Base-by-base conservation (phyloP, 2,797 vertebrate species). In the Aeoliscus strigatus region DNA sequence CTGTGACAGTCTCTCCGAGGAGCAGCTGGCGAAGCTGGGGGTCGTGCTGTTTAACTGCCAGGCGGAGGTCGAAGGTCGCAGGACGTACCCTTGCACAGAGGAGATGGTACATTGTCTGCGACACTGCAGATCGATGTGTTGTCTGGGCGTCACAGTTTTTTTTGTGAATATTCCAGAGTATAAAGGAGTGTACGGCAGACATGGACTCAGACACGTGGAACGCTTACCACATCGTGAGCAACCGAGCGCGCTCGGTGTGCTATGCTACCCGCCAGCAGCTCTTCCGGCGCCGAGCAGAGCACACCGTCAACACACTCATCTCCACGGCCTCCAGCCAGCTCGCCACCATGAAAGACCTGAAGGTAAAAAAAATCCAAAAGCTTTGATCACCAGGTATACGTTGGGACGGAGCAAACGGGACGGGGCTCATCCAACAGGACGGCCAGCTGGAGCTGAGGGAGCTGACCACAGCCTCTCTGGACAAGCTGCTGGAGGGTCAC, bases 171-270 rank as follows among this genome's bases (percentile, higher is more conserved):
- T 60, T 47, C 33, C 66, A 91, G 91, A 67, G 76, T 1, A 62
- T 93, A 4, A 88, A 83, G 5, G 78, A 87, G 29, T 93, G 91
- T 14, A 92, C 91, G 1, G 62, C 61, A 0, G 64, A 73, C 23
- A 92, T 92, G 91, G 90, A 93, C 35, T 61, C 89, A 0, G 87
- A 91, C 73, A 92, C 90, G 0, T 91, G 90, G 90, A 93, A 89
- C 0, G 90, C 91, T 0, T 93, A 93, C 65, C 91, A 91, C 66
- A 90, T 92, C 0, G 86, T 92, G 39, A 91, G 90, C 69, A 92
- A 91, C 79, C 61, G 90, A 25, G 91, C 88, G 0, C 88, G 88
- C 8, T 81, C 90, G 0, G 89, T 92, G 25, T 93, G 91, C 66
- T 91, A 92, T 1, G 68, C 88, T 3, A 81, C 83, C 0, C 87